A percentile compares a stretch with the other conserved stretches of the same genome.
phyloP scores from a whole-genome alignment of 1,140 invertebrate genomes.

The Penaeus indicus region DNA sequence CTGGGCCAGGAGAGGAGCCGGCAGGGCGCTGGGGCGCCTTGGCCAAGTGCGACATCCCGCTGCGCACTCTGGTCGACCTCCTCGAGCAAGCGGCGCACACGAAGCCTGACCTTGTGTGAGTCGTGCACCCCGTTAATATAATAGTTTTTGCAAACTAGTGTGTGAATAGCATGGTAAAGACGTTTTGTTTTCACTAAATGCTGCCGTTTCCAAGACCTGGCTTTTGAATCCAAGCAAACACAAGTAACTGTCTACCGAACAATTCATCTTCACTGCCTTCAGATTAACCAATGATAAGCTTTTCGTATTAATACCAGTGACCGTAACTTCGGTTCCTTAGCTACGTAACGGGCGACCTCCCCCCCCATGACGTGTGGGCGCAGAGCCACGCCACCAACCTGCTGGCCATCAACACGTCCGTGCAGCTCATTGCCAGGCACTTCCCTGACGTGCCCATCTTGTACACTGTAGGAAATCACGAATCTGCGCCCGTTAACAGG shows the following conservation, averaged over 20 bases:
- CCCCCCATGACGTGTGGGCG: slow-evolving; percentile 66
- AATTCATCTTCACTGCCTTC: background rate
- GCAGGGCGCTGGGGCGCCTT: slow-evolving; percentile 69
- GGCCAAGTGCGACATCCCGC: slow-evolving; percentile 68
- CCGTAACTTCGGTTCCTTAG: slow-evolving; percentile 88
- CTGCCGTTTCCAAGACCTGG: too few relatives aligned
- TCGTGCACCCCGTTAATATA: background rate
- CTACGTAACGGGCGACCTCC: slow-evolving; percentile 66
- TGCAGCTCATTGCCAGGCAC: slow-evolving; percentile 74
- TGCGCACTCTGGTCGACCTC: slow-evolving; percentile 66
- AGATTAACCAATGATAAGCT: background rate
- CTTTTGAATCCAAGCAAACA: too few relatives aligned
- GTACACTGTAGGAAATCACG: slow-evolving; percentile 88
- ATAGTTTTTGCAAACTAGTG: too few relatives aligned
- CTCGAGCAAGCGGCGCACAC: slow-evolving; percentile 47
- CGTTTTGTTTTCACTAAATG: background rate
- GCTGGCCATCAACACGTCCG: slow-evolving; percentile 75
- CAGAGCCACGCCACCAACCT: slow-evolving; percentile 76
- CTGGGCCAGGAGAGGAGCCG: slow-evolving; percentile 45
- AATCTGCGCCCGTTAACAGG: slow-evolving; percentile 88
- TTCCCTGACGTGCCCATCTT: slow-evolving; percentile 79
- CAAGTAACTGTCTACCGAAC: too few relatives aligned
- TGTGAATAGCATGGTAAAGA: too few relatives aligned
- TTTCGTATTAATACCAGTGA: background rate
- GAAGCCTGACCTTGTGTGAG: slow-evolving; percentile 60